Conservation (phyloP, 2,888 invertebrate species). For the Saturnia pavonia region DNA sequence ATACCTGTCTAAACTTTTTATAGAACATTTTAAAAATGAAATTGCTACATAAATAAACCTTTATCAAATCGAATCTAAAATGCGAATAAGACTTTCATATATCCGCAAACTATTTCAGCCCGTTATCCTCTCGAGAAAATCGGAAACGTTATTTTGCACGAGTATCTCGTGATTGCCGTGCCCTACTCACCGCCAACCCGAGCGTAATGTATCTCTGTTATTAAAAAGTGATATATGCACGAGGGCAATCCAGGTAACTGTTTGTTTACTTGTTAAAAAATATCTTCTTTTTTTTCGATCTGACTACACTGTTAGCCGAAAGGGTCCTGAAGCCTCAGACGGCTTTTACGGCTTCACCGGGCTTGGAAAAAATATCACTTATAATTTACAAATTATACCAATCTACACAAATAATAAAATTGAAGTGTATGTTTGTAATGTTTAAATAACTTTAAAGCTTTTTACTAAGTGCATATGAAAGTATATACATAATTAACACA, state of each 20-base stretch:
- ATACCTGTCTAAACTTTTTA: background rate
- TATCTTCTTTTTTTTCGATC: no score
- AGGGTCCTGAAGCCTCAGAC: no score
- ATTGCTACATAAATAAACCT: background rate
- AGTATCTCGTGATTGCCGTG: slow-evolving; percentile 40
- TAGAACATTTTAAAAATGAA: background rate
- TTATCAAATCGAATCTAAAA: slow-evolving; percentile 11
- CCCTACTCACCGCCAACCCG: slow-evolving; percentile 33
- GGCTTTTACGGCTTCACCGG: no score
- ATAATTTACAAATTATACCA: no score
- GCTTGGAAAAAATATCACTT: no score
- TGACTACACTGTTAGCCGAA: no score
- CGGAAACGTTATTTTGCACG: slow-evolving; percentile 35
- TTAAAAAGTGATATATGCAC: slow-evolving; percentile 49
- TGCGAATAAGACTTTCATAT: slow-evolving; percentile 22
- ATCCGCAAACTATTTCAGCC: slow-evolving; percentile 37
- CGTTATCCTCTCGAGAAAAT: slow-evolving; percentile 32
- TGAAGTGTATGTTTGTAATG: no score
- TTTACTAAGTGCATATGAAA: no score
- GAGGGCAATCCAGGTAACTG: slow-evolving; percentile 27
- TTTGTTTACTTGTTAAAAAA: slow-evolving; percentile 17
- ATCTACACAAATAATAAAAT: no score
- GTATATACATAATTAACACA: no score
- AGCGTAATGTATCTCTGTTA: slow-evolving; percentile 45
- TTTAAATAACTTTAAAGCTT: no score